These are phyloP conservation scores for Plutella xylostella DNA, from an alignment of 2,888 invertebrate genomes.

Conservation along the genomic window DNA sequence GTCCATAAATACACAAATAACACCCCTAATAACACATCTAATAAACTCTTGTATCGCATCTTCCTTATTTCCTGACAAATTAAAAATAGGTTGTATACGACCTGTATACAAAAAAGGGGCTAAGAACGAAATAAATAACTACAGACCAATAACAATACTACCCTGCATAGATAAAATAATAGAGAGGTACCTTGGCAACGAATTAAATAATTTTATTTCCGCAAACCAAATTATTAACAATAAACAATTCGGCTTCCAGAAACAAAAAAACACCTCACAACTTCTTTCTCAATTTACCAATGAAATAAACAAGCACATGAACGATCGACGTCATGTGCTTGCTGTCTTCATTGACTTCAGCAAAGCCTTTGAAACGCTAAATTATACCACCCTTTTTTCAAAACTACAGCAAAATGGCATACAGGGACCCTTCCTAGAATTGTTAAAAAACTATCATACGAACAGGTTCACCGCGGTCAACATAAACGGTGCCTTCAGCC, in stretches of 20 bases:
- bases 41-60: neutral
- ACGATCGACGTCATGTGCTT: neutral
- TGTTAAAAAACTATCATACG: neutral
- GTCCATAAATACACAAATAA: neutral
- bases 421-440: no score
- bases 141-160: neutral
- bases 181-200: neutral
- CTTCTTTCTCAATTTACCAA: neutral
- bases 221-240: neutral
- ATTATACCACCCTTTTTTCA: neutral
- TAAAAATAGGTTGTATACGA: no score
- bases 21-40: neutral
- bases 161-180: neutral
- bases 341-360: no score
- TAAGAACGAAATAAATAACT: neutral
- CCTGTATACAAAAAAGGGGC: no score
- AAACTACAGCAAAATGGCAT: neutral
- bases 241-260: conserved; percentile 1
- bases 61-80: neutral
- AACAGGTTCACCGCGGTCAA: no score
- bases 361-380: neutral
- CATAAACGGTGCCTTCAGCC: neutral
- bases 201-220: neutral
- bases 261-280: neutral
- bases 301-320: neutral